phyloP scores from a whole-genome alignment of 1,140 invertebrate genomes.

The Drosophila eugracilis region DNA sequence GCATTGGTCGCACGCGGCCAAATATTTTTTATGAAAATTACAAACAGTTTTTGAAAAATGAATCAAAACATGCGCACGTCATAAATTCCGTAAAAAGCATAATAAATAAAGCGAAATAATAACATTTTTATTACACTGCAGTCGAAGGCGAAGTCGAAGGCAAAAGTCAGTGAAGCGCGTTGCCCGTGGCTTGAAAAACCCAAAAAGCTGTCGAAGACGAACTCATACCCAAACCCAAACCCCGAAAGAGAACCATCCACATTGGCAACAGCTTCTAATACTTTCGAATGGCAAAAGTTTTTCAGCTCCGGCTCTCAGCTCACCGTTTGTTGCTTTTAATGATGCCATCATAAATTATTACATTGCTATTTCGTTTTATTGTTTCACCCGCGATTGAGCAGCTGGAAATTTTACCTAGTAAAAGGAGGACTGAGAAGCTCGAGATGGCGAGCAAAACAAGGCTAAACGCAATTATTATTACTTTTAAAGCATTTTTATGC shows the following conservation, averaged over 20 bases:
- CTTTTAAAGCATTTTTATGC: slow-evolving; percentile 82
- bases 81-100: slow-evolving; percentile 81
- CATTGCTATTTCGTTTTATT: slow-evolving; percentile 83
- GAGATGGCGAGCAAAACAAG: slow-evolving; percentile 40
- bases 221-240: not conserved
- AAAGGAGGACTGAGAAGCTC: not conserved
- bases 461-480: slow-evolving; percentile 82
- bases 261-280: slow-evolving; percentile 62
- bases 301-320: slow-evolving; percentile 3
- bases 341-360: slow-evolving; percentile 84
- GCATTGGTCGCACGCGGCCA: slow-evolving; percentile 36
- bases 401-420: slow-evolving; percentile 33
- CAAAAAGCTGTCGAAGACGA: slow-evolving; percentile 21
- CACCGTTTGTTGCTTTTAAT: slow-evolving; percentile 67
- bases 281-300: slow-evolving; percentile 73
- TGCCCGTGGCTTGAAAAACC: too few relatives aligned
- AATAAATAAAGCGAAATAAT: slow-evolving; percentile 84
- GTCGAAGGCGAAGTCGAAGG: slow-evolving; percentile 4
- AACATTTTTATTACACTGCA: slow-evolving; percentile 79
- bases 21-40: slow-evolving; percentile 55
- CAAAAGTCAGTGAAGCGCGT: slow-evolving; percentile 17
- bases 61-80: slow-evolving; percentile 79
- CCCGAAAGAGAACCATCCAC: slow-evolving; percentile 3
- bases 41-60: slow-evolving; percentile 67
- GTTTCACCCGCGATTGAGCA: slow-evolving; percentile 84